Base-by-base conservation (phyloP, 35 echinoderm and acorn worm species). In the Heliocidaris erythrogramma region DNA sequence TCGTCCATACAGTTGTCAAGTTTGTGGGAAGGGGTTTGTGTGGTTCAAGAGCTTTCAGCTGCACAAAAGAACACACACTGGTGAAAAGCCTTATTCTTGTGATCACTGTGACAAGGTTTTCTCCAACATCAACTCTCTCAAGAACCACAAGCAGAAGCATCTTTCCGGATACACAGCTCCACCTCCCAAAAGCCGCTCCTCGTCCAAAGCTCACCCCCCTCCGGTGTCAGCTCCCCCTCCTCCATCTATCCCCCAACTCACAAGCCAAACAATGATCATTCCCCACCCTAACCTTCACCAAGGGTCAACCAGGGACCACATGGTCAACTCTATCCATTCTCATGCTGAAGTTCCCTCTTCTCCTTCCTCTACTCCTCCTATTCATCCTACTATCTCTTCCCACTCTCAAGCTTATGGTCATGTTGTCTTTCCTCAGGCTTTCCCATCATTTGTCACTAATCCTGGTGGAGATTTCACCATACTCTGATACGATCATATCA, bases 1-100 rank as follows among this genome's bases (percentile, higher is more conserved):
- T 12, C 91, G 91, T 59, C 91, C 91, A 0, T 92, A 92, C 48
- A 30, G n/a, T 4, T 92, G 91, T 42, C 47, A 92, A 48, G 91
- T 85, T 16, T 92, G 91, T 59, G 91, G 91, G 48, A 92, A 92
- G 50, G 49, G 49, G 47, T 92, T 92, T 59, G 48, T 92, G 16
- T 92, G 91, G 91, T 59, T 92, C 16, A 92, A 92, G 13, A 92
- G 91, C 91, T 92, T 92, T 59, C 91, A 92, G 49, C 91, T 92
- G 16, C 91, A 92, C 91, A 92, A 92, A n/a, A 32, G 91, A n/a
- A 92, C 91, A 17, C 91, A 92, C 49, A 92, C 91, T 0, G 91
- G 91, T 5, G 91, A 92, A 92, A 92, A 92, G 91, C 91, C 91
- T 16, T 92, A 92, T 48, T n/a, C 47, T 0, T 92, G 91, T n/a